Percentiles rank a stretch among this genome's conserved stretches.
phyloP scores from a whole-genome alignment of 1,140 invertebrate genomes.

The Octopus bimaculoides region DNA sequence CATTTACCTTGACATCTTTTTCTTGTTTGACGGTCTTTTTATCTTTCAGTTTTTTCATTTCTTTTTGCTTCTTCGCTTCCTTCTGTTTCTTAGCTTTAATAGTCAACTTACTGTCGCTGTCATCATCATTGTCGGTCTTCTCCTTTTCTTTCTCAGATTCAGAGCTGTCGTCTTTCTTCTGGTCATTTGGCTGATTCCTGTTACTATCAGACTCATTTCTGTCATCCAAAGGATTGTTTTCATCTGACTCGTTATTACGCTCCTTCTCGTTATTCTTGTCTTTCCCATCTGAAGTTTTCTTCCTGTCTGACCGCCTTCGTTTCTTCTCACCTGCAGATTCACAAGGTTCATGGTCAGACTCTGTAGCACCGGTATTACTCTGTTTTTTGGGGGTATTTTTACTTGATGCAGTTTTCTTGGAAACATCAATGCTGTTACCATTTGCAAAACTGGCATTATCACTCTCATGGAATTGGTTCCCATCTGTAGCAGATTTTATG shows the following conservation, averaged over 20 bases:
- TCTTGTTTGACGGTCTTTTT: not conserved
- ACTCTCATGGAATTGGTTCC: no score
- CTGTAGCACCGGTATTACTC: slow-evolving; percentile 27
- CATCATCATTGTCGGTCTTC: slow-evolving; percentile 2
- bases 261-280: not conserved
- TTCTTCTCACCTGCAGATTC: slow-evolving; percentile 8
- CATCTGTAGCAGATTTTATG: not conserved
- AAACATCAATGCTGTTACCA: not conserved
- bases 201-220: not conserved
- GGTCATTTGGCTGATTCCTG: not conserved
- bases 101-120: slow-evolving; percentile 5
- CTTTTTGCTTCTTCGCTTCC: slow-evolving; percentile 16
- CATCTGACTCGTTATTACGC: not conserved
- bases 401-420: slow-evolving; percentile 36
- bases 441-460: not conserved
- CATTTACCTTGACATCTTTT: not conserved
- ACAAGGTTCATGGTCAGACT: slow-evolving; percentile 15
- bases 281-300: not conserved
- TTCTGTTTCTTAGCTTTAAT: not conserved
- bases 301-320: not conserved
- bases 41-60: not conserved
- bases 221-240: not conserved
- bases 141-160: not conserved
- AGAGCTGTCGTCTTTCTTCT: not conserved
- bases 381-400: not conserved